Evolutionary conservation across 2,888 invertebrate genomes (phyloP).

Genomic region (Euspilapteryx auroguttella): DNA sequence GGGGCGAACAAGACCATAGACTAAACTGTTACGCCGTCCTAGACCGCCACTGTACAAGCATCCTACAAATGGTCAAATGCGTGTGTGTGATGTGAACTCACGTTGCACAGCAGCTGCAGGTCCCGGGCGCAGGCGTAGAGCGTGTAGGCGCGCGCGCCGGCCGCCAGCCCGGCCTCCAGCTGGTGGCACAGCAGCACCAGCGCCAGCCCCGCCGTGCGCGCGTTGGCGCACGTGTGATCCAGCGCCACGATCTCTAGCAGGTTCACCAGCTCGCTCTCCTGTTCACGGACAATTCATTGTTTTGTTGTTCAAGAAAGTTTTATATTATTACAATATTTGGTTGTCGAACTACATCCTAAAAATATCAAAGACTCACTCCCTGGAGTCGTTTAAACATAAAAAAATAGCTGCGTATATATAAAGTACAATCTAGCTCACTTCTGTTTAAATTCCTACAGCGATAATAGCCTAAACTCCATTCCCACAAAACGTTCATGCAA

Average conservation of each 20-base stretch:
- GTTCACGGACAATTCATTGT: constrained; percentile 9
- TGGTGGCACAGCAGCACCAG: constrained; percentile 30
- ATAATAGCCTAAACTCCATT: too few species aligned
- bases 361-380: too few species aligned
- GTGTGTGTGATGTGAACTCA: constrained; percentile 23
- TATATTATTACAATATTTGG: neutral
- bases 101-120: constrained; percentile 72
- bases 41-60: neutral
- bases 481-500: too few species aligned
- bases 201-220: constrained; percentile 74
- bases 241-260: constrained; percentile 76
- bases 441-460: too few species aligned
- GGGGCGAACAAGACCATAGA: neutral
- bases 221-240: constrained; percentile 74
- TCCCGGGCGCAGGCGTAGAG: constrained; percentile 73
- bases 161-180: constrained; percentile 11
- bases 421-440: too few species aligned
- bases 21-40: neutral
- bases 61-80: constrained; percentile 3
- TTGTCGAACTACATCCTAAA: neutral
- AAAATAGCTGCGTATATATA: too few species aligned
- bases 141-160: constrained; percentile 55
- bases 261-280: constrained; percentile 66
- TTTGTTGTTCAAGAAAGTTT: constrained; percentile 1
- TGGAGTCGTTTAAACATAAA: too few species aligned